Evolutionary conservation across 2,797 vertebrate genomes (phyloP), one percentile per base, ranked within the genome.

Genomic region (Sebastes dallii): DNA sequence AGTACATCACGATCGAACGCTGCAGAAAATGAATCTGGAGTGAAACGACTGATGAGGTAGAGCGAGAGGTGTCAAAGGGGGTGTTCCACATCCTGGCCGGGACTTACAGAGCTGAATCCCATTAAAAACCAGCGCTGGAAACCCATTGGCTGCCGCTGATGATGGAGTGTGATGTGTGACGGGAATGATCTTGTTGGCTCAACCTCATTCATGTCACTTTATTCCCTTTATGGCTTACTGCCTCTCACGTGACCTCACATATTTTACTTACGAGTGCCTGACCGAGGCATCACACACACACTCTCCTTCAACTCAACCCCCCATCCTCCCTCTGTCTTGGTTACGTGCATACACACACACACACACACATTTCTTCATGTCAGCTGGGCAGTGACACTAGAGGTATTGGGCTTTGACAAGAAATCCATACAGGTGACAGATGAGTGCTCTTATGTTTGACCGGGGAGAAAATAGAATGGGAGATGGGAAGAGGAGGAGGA

Each of bases 381-480:
- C 92, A 86, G 86, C 79, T 85, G 77, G 75, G 42, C 71, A 59
- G 70, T 85, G 88, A 87, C 90, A 83, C 82, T 77, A 65, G 74
- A 81, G 79, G 85, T 87, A 90, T 82, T 89, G 82, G 82, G 20
- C 75, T 91, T 89, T 89, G 88, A 90, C 88, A 81, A 87, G 68
- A 91, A 95, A 94, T 95, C 94, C 83, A 94, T 94, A 82, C 30
- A 58, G 78, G 25, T 91, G 92, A 95, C 88, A 78, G 87, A 94
- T 92, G 91, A 91, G 70, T 6, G 68, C 89, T 90, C 82, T 91
- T 80, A 87, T 66, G 80, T 93, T 87, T 86, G 89, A 88, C 86
- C 5, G 59, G 71, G 62, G 64, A 91, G 89, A 93, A 91, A 92
- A 92, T 90, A 85, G 85, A 89, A 87, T 52, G 80, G 54, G 56